Base-by-base conservation (phyloP, 64 coral and sea anemone species). In the Pachyseris speciosa region DNA sequence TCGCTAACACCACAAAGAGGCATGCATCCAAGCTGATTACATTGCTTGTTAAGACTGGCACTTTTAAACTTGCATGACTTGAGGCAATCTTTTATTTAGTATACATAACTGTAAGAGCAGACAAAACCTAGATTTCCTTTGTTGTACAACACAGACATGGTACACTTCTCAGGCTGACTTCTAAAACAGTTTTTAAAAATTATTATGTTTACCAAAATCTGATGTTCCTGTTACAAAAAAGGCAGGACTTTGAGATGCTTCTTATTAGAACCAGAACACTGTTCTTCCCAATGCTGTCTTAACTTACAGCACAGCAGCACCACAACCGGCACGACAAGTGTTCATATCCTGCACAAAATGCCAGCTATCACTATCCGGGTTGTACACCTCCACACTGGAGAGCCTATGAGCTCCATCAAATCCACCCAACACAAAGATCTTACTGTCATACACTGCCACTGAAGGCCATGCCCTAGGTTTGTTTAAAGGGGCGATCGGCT, bases 361-460 rank as follows among this genome's bases (percentile, higher is more conserved):
- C 97, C 97, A 99, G 19, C 86, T 70, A 55, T 99, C 86, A n/a
- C 61, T 66, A 9, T 93, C 93, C 9, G 97, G 86, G 28, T 99
- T 90, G 74, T 95, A 99, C 20, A 94, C 94, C 40, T 99, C 97
- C 6, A 94, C 97, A 90, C 90, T 95, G 7, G 85, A 83, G 16
- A 99, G 84, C 5, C 97, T 90, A 74, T 95, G 92, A 4, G 94
- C 90, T 20, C 97, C 97, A 99, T 99, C 97, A 87, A 99, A 99
- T 30, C 97, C 97, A 87, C 97, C 97, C 27, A 99, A 65, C 25
- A 95, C 90, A 93, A 93, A 99, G 26, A 99, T 99, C 42, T 99
- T 99, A 59, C 84, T 92, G 77, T 99, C 90, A 81, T 92, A 95
- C 17, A 99, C 97, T 24, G 94, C 93, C 9, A 94, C 94, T 7